Evolutionary conservation across 2,888 invertebrate genomes (phyloP), one percentile per base, ranked within the genome.

Genomic region (Papilio gigon): DNA sequence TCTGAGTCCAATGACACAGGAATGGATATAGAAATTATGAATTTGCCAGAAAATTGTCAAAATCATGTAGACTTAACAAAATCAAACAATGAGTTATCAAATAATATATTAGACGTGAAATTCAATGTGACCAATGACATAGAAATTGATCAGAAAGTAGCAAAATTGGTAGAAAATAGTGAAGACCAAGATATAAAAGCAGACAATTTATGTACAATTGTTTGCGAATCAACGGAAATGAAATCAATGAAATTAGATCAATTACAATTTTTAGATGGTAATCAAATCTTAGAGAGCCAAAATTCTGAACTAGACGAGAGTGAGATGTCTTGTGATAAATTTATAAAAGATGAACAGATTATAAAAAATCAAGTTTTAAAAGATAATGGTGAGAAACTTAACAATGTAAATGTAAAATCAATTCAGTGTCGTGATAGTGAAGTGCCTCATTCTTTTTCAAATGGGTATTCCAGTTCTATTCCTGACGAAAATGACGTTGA

Each of bases 401-500:
- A 27, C 30, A n/a, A 9, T 30, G 30, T 30, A 17, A 30, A 17
- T 30, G 53, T 56, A 3, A 56, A 30, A 30, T 30, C 9, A 30
- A 30, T 56, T 56, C 17, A 17, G 3, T 14, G n/a, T 30, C 25
- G n/a, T 6, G 53, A 30, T 30, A 30, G 2, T 56, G 53, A 30
- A 30, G 30, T 30, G 1, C 53, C 53, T 2, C 30, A 56, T 56
- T 59, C 37, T 30, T 14, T 58, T 40, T 40, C 64, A 9, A 64
- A 40, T 50, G 37, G 20, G 2, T 22, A 25, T n/a, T 25, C 25
- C 11, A 27, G 27, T 37, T 37, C 22, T 1, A 25, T 64, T 35
- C 27, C 64, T 27, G 40, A 37, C 2, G 40, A 65, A 30, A 30
- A 20, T 25, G 53, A 60, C 20, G 37, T 33, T 14, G 37, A 60